Base-by-base conservation (phyloP, 2,888 invertebrate species). In the Ptychoptera contaminata region DNA sequence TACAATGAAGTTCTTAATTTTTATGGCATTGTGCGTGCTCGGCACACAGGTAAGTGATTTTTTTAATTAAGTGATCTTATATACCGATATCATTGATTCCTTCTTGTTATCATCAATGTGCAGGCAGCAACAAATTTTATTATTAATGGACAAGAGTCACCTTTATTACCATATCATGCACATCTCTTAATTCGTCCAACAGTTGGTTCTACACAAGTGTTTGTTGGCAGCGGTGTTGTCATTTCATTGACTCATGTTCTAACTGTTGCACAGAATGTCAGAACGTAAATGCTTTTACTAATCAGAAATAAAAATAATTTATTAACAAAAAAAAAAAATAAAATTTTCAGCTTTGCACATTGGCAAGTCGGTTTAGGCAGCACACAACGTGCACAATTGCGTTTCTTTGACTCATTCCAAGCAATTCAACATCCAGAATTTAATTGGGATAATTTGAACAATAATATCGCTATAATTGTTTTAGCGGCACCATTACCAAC, bases 121-220 rank as follows among this genome's bases (percentile, higher is more conserved):
- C n/a, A 12, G 12, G 14, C 12, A 8, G 14, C 14, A 36, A 36
- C n/a, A 10, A 8, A n/a, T n/a, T 7, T 8, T 36, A 41, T 41
- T 32, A 29, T 41, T 14, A 41, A 41, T 41, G 40, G 40, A 41
- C 7, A 41, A 15, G 2, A 11, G 15, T 31, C 40, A 16, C 31
- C 40, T 1, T n/a, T 15, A 32, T n/a, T 16, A 32, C 40, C 40
- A 9, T 30, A 41, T 15, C 31, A 41, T 41, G 40, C 32, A 8
- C 15, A 32, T 16, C 7, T 41, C 14, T n/a, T 36, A 36, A 36
- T 36, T 11, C 32, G 15, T 15, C 9, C 14, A 9, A 11, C 11
- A 9, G 9, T 15, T 31, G 34, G 12, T 14, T 14, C 12, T 10
- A 14, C 14, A 14, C 8, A 15, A n/a, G 32, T 14, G 15, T 15